Percentiles rank a stretch among this genome's conserved stretches.
phyloP scores from a whole-genome alignment of 2,797 vertebrate species.

The Eremophila alpestris region DNA sequence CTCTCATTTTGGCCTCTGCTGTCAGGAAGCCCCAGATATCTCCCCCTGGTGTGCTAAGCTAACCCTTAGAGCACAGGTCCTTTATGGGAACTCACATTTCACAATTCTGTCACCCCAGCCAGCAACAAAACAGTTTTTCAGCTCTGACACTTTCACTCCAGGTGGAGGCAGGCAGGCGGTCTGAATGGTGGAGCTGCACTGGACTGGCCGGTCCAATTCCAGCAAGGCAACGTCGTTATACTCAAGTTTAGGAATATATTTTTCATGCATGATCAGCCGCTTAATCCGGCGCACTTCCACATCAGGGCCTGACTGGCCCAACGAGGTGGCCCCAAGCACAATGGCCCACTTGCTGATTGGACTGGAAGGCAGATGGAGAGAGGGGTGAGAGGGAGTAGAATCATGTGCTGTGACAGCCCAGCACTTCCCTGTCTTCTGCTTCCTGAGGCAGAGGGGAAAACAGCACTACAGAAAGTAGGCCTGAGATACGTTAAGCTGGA shows the following conservation, averaged over 20 bases:
- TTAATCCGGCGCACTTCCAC: not conserved
- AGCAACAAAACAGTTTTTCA: not conserved
- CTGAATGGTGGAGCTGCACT: not conserved
- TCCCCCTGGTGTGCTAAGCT: not conserved
- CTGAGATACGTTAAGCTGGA: not conserved
- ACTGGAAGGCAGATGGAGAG: not conserved
- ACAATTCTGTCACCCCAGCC: not conserved
- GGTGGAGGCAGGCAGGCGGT: not conserved
- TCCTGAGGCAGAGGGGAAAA: not conserved
- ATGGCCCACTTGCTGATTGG: fast-evolving
- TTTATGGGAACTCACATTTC: not conserved
- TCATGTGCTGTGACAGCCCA: not conserved
- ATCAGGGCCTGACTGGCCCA: not conserved
- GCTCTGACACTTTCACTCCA: fast-evolving
- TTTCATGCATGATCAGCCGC: fast-evolving
- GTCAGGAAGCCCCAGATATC: not conserved
- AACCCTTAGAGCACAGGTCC: not conserved
- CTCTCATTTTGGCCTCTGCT: not conserved
- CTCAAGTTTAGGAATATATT: fast-evolving
- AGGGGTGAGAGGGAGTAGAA: not conserved
- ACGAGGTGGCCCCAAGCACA: not conserved
- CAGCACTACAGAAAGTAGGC: no score
- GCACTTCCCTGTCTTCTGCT: not conserved
- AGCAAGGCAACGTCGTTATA: fast-evolving
- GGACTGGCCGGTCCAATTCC: not conserved